Base-by-base conservation (phyloP, 2,888 invertebrate species). In the Hypercompe scribonia region DNA sequence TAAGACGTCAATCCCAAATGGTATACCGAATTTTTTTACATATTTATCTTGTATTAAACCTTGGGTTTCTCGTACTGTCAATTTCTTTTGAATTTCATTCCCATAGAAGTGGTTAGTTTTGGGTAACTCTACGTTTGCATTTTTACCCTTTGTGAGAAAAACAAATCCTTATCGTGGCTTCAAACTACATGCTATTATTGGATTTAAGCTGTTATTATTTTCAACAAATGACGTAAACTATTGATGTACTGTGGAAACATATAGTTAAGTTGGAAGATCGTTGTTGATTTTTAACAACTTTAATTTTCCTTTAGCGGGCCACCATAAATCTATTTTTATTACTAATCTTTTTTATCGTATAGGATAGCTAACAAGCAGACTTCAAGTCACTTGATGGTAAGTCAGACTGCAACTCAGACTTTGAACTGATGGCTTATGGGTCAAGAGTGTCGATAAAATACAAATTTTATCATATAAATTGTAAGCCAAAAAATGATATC, bases 401-500 rank as follows among this genome's bases (percentile, higher is more conserved):
- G 42, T 18, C 3, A 10, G 42, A 18, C 42, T 42, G 18, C 46
- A 46, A 5, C 4, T 46, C 46, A 21, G 21, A 21, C 46, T 46
- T 46, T 46, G 4, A 46, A 46, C 46, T 5, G 21, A 21, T 3
- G 18, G 42, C 42, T 42, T 42, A 42, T 0, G 3, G 18, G 24
- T 24, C 24, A 24, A 54, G 28, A 61, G 15, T 15, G 2, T 54
- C n/a, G 11, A 54, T n/a, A n/a, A 54, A 54, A 4, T 11, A 58
- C 3, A 8, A 58, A 58, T 28, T 11, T 28, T 13, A 39, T 50
- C 28, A 36, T 24, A 15, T 28, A 13, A 39, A 34, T 0, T 46
- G 31, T 50, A 65, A 34, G 68, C 69, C 36, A 50, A 71, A 34
- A 74, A 67, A 67, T 18, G 31, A 61, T 28, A 63, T 46, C 36